Conservation (phyloP, 2,797 vertebrate genomes). For the Tragopan temminckii region DNA sequence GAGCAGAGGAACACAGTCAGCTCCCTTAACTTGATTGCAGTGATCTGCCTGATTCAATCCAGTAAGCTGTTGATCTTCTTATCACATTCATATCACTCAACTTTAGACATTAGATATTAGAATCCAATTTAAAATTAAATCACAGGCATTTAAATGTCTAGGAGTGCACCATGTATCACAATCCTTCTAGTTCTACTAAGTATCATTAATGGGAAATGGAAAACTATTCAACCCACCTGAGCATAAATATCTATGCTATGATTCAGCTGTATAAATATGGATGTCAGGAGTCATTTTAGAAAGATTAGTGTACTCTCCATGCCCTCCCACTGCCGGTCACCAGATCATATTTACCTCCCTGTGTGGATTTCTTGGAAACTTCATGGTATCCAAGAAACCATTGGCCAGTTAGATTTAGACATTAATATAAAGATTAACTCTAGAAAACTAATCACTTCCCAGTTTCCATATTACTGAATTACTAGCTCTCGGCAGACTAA, state of each 20-base stretch:
- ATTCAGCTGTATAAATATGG: not conserved
- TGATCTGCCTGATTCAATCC: not conserved
- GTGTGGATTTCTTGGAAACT: not conserved
- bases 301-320: not conserved
- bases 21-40: not conserved
- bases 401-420: not conserved
- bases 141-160: not conserved
- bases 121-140: not conserved
- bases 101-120: not conserved
- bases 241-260: not conserved
- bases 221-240: not conserved
- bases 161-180: not conserved
- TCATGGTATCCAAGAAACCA: not conserved
- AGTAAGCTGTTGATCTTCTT: not conserved
- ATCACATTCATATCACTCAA: not conserved
- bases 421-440: not conserved
- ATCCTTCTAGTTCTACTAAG: not conserved
- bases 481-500: no score
- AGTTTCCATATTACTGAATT: not conserved
- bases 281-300: not conserved
- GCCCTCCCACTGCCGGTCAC: not conserved
- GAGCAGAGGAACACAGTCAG: not conserved
- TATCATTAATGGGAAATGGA: rapidly evolving
- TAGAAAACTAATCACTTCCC: not conserved
- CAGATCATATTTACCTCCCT: not conserved